Percentiles rank a stretch among this genome's conserved stretches.
phyloP scores from a whole-genome alignment of 1,140 invertebrate genomes.

The Proctacanthus coquilletti region DNA sequence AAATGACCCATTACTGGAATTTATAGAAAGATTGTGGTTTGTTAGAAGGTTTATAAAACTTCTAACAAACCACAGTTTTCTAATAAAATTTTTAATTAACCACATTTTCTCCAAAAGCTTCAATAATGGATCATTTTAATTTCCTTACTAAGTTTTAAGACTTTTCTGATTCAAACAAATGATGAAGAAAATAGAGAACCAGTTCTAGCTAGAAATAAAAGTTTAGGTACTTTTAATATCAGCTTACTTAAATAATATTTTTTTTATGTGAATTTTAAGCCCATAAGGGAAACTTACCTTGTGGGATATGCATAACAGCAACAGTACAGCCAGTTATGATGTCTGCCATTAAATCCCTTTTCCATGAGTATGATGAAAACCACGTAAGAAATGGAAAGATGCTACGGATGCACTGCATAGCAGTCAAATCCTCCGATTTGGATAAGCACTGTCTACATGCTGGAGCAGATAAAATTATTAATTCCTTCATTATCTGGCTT shows the following conservation, averaged over 20 bases:
- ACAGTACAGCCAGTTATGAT: conserved; percentile 47
- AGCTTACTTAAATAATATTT: no score
- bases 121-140: no score
- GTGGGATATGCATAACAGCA: conserved; percentile 67
- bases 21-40: no score
- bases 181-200: not conserved
- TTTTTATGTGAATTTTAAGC: no score
- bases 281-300: no score
- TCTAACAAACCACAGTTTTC: no score
- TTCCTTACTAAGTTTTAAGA: not conserved
- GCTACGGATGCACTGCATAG: not conserved
- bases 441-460: not conserved
- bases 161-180: not conserved
- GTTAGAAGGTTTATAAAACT: no score
- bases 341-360: conserved; percentile 36
- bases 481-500: not conserved
- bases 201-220: no score
- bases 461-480: not conserved
- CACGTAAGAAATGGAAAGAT: conserved; percentile 34
- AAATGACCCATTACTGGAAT: no score
- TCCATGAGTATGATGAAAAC: conserved; percentile 39
- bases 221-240: no score
- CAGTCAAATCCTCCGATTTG: not conserved
- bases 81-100: no score
- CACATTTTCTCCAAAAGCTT: no score